Evolutionary conservation across 1,140 invertebrate species (phyloP).

Genomic region (Danaus melanippus): DNA sequence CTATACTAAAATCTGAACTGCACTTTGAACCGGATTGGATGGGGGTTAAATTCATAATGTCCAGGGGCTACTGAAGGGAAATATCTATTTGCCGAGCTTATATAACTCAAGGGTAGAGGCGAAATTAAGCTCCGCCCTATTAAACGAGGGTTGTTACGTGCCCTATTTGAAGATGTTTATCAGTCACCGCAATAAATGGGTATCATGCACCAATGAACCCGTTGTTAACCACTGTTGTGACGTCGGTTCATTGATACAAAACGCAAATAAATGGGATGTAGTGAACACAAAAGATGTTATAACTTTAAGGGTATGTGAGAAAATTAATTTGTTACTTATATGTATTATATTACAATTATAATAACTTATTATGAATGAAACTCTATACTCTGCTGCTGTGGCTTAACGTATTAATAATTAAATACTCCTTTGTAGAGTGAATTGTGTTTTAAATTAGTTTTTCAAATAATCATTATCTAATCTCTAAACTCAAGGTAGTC

Average conservation of each 20-base stretch:
- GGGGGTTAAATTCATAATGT: slow-evolving; percentile 43
- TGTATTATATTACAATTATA: slow-evolving; percentile 34
- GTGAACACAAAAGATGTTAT: slow-evolving; percentile 64
- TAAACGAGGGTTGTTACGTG: slow-evolving; percentile 16
- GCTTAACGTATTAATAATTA: no score
- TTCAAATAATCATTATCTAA: no score
- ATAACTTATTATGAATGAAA: no score
- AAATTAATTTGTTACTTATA: slow-evolving; percentile 62
- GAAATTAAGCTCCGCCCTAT: slow-evolving; percentile 30
- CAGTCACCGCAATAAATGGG: slow-evolving; percentile 42
- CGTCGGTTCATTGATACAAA: slow-evolving; percentile 54
- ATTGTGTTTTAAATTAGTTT: no score
- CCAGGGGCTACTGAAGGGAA: slow-evolving; percentile 12
- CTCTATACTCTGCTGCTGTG: no score
- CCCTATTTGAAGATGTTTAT: slow-evolving; percentile 41
- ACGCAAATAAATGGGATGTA: slow-evolving; percentile 55
- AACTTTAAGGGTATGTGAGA: slow-evolving; percentile 68
- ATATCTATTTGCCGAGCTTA: slow-evolving; percentile 16
- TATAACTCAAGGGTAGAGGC: slow-evolving; percentile 28
- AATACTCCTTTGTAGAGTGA: no score
- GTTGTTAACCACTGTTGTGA: slow-evolving; percentile 52
- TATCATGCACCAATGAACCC: slow-evolving; percentile 40
- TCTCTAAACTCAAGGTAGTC: no score
- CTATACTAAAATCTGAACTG: slow-evolving; percentile 71
- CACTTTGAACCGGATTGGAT: slow-evolving; percentile 45